Percentiles rank a stretch among this genome's conserved stretches.
Conservation (phyloP, 2,113 vertebrate genomes). For the Pyrgilauda ruficollis region DNA sequence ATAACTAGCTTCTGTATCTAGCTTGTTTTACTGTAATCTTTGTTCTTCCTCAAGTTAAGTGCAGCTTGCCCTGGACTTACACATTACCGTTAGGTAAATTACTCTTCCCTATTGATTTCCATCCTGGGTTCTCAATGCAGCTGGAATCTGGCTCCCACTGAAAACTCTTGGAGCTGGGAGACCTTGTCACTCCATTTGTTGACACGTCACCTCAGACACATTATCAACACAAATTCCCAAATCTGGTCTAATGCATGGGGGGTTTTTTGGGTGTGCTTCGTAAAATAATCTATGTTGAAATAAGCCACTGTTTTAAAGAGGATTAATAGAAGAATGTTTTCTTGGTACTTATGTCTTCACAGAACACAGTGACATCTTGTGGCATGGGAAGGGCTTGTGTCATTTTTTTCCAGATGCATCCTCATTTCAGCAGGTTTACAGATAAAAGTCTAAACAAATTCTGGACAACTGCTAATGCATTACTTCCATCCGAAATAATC, state of each 20-base stretch:
- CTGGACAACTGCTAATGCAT: background rate
- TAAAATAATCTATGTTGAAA: background rate
- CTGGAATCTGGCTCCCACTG: background rate
- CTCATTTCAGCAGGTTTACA: background rate
- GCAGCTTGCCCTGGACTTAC: background rate
- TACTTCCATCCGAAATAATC: background rate
- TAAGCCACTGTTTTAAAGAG: background rate
- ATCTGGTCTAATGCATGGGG: background rate
- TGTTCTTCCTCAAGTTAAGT: background rate
- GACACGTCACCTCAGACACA: background rate
- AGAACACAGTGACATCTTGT: constrained; percentile 53
- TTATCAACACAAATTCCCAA: background rate
- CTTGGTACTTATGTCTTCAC: background rate
- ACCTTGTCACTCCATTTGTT: background rate
- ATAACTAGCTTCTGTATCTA: background rate
- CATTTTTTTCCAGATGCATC: background rate
- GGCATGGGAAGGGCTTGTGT: background rate
- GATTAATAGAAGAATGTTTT: background rate
- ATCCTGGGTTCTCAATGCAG: background rate
- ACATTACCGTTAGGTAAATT: background rate
- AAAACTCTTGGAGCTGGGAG: background rate
- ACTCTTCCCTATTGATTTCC: background rate
- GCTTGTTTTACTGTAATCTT: background rate
- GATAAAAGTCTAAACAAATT: background rate
- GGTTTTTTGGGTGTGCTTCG: background rate